Evolutionary conservation across 2,888 invertebrate genomes (phyloP), one percentile per base, ranked within the genome.

Genomic region (Drosophila nr. perissopoda): DNA sequence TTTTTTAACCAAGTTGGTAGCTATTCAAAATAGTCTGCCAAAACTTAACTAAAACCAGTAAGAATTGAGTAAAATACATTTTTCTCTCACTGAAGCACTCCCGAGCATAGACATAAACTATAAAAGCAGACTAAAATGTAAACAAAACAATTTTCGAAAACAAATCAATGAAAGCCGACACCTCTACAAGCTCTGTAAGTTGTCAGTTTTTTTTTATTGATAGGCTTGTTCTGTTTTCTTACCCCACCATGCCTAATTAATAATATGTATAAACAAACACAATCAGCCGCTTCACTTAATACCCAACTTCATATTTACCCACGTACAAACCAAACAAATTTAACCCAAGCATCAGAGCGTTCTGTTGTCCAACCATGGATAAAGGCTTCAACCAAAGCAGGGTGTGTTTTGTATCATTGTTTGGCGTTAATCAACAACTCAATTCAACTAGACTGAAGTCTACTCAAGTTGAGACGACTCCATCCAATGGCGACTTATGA

Each of bases 401-500:
- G n/a, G 13, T n/a, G 16, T 48, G 29, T 57, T 56, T 51, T 58
- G 74, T 63, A 42, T 69, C 53, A 53, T 61, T 58, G 38, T 68
- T 63, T 67, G 61, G 68, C 71, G 82, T 78, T 80, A 74, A 79
- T 81, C 74, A 77, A 70, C 67, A 74, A 66, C 64, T 61, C 79
- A 57, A 65, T 48, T 62, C 31, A 60, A 51, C 58, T 48, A 31
- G 68, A 68, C 66, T 57, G 62, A 52, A 54, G 57, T 31, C 51
- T 36, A 58, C 59, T 71, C 48, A 64, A 52, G 48, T 64, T 54
- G 59, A 60, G 74, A 68, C 69, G 27, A 70, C 62, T 69, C 64
- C 64, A 56, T 36, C 54, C 53, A 63, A n/a, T 65, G 74, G 49
- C 71, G 72, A 76, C 85, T 89, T 82, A 64, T 81, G 84, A 72